Evolutionary conservation across 2,113 vertebrate genomes (phyloP).

Genomic region (Hippocampus mohnikei): DNA sequence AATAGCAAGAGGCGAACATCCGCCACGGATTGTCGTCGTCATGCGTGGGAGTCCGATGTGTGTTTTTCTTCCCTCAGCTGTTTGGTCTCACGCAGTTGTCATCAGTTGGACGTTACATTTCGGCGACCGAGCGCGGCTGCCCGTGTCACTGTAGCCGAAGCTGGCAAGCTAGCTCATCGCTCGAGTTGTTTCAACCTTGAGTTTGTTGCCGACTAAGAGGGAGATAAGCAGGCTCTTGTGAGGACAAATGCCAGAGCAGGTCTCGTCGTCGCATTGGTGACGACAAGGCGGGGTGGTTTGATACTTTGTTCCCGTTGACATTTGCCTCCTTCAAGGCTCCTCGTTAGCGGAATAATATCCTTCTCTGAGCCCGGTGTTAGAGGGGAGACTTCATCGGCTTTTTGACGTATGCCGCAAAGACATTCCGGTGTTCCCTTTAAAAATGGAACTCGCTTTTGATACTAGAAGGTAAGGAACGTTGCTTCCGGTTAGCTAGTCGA

Average conservation of each 20-base stretch:
- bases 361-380: conserved; percentile 34
- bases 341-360: conserved; percentile 73
- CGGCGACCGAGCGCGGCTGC: no score
- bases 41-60: no score
- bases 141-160: no score
- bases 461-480: conserved; percentile 40
- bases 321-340: conserved; percentile 68
- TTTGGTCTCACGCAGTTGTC: no score
- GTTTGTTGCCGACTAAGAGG: not conserved
- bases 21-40: no score
- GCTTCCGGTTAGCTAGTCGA: conserved; percentile 25
- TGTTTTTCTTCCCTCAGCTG: no score
- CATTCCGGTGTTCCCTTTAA: conserved; percentile 62
- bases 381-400: conserved; percentile 62
- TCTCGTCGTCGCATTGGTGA: conserved; percentile 33
- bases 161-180: no score
- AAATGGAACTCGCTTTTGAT: conserved; percentile 61
- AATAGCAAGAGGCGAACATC: no score
- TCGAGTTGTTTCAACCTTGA: no score
- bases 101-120: no score
- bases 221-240: conserved; percentile 25
- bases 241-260: conserved; percentile 62
- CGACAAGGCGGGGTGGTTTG: conserved; percentile 17
- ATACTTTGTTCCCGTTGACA: conserved; percentile 72
- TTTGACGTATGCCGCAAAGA: conserved; percentile 54